phyloP scores from a whole-genome alignment of 2,888 invertebrate species.

The Osmoderma eremita region DNA sequence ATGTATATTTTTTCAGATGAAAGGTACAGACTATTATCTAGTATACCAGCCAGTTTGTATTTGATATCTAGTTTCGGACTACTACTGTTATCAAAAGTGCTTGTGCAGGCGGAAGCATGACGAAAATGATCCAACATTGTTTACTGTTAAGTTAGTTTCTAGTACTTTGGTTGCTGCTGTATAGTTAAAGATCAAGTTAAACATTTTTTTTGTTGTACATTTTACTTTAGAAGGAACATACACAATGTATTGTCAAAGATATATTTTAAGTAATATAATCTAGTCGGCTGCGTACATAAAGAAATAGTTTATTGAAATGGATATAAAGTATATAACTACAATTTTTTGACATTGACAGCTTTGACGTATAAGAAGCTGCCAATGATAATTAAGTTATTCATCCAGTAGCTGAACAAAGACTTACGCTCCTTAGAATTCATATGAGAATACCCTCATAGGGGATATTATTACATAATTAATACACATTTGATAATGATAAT shows the following conservation, averaged over 20 bases:
- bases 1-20: conserved; percentile 73
- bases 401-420: too few relatives aligned
- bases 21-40: conserved; percentile 79
- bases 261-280: conserved; percentile 8
- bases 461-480: too few relatives aligned
- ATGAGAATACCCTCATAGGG: too few relatives aligned
- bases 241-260: conserved; percentile 14
- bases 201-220: conserved; percentile 12
- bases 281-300: neutral
- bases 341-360: neutral
- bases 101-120: conserved; percentile 40
- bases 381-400: too few relatives aligned
- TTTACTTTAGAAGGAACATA: conserved; percentile 18
- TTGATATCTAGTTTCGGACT: conserved; percentile 78
- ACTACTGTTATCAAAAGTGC: conserved; percentile 65
- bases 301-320: neutral
- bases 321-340: neutral
- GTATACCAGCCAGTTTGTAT: conserved; percentile 81
- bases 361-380: neutral
- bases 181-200: conserved; percentile 19
- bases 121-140: conserved; percentile 22
- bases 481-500: too few relatives aligned
- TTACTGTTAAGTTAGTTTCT: conserved; percentile 1
- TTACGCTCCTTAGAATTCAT: too few relatives aligned
- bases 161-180: conserved; percentile 3